These are phyloP conservation scores for Holcopasites calliopsidis DNA, from an alignment of 1,140 invertebrate species.

Conservation along the genomic window DNA sequence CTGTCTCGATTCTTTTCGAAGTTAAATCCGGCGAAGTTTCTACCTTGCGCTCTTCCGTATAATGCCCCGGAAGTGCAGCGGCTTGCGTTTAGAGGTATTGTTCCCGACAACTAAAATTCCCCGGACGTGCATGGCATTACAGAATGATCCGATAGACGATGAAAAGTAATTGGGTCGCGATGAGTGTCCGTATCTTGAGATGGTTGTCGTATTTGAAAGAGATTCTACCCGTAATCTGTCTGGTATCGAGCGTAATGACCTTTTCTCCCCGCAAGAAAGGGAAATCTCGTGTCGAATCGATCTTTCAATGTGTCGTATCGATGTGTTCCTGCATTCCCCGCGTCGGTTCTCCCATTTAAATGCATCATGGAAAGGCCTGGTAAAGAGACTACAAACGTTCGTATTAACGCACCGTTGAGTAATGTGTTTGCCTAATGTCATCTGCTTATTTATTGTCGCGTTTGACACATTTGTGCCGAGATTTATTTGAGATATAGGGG, in stretches of 20 bases:
- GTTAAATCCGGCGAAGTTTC: slow-evolving; percentile 10
- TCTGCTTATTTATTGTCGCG: too few relatives aligned
- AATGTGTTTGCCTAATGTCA: not conserved
- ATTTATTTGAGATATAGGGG: too few relatives aligned
- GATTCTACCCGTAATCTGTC: slow-evolving; percentile 37
- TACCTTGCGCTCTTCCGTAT: not conserved
- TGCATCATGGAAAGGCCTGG: not conserved
- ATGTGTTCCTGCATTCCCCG: not conserved
- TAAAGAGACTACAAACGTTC: not conserved
- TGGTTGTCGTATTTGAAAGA: slow-evolving; percentile 39
- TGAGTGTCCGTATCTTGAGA: slow-evolving; percentile 33
- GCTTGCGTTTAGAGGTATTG: slow-evolving; percentile 27
- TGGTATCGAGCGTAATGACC: slow-evolving; percentile 30
- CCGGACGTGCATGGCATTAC: slow-evolving; percentile 9
- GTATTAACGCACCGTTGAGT: not conserved
- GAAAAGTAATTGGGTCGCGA: slow-evolving; percentile 55
- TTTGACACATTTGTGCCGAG: too few relatives aligned
- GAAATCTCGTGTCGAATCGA: not conserved
- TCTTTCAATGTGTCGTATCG: too few relatives aligned
- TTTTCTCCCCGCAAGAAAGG: not conserved
- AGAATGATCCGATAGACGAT: slow-evolving; percentile 38
- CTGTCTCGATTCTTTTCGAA: slow-evolving; percentile 3
- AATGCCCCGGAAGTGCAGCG: slow-evolving; percentile 2
- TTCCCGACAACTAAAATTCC: slow-evolving; percentile 15
- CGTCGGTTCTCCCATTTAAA: not conserved